A percentile compares a stretch with the other conserved stretches of the same genome.
phyloP scores from a whole-genome alignment of 2,797 vertebrate species.

The Ceryle rudis region DNA sequence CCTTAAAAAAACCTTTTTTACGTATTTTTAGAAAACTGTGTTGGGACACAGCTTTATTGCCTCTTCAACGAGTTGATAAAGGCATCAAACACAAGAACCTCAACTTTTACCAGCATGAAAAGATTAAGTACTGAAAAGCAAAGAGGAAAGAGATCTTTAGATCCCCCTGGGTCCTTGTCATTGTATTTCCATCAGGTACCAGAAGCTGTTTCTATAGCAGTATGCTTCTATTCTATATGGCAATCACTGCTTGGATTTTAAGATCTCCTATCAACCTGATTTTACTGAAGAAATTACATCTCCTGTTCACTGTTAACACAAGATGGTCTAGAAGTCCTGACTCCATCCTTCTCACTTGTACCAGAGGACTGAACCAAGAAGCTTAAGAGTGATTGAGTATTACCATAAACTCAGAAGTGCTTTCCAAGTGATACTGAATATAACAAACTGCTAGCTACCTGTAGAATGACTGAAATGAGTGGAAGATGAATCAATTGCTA shows the following conservation, averaged over 20 bases:
- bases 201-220: background rate
- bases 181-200: background rate
- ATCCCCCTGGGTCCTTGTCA: background rate
- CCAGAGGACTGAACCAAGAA: background rate
- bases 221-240: background rate
- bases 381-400: background rate
- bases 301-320: background rate
- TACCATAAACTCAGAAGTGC: background rate
- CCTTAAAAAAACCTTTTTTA: background rate
- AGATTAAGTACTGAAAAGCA: background rate
- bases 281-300: background rate
- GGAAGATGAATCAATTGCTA: background rate
- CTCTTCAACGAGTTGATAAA: background rate
- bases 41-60: background rate
- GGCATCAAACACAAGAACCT: background rate
- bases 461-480: background rate
- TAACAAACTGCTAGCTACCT: background rate
- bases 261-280: background rate
- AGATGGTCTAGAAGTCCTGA: background rate
- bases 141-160: background rate
- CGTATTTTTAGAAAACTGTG: background rate
- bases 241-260: background rate
- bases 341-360: background rate
- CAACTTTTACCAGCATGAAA: background rate
- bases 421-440: background rate